These are phyloP conservation scores for Priocnemis perturbator DNA, from an alignment of 2,888 invertebrate species.

Conservation along the genomic window DNA sequence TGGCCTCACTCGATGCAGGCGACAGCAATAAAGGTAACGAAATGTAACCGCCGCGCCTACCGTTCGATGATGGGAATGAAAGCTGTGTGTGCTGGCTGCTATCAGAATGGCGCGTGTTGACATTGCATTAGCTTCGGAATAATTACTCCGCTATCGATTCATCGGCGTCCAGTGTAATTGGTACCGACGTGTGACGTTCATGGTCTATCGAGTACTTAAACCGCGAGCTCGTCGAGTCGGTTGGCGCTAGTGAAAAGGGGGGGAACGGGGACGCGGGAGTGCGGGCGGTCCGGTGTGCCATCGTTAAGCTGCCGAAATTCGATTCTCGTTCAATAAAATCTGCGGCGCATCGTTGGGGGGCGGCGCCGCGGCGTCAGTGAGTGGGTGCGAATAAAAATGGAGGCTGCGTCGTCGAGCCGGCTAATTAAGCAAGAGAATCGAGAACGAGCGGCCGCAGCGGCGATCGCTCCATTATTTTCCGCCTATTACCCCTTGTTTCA, in stretches of 20 bases:
- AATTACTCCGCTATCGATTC: conserved; percentile 62
- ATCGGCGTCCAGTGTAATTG: conserved; percentile 55
- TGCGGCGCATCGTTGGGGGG: neutral
- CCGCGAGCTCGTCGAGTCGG: conserved; percentile 12
- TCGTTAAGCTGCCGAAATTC: conserved; percentile 22
- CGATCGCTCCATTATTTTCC: conserved; percentile 2
- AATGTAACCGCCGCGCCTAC: conserved; percentile 25
- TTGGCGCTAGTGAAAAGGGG: neutral
- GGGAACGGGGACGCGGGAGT: too few species aligned
- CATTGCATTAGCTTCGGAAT: conserved; percentile 59
- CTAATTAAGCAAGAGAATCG: conserved; percentile 34
- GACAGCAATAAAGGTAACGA: conserved; percentile 38
- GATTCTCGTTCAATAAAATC: conserved; percentile 27
- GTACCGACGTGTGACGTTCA: conserved; percentile 38
- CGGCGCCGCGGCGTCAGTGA: neutral
- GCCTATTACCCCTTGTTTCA: conserved; percentile 21
- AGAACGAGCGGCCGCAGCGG: conserved; percentile 21
- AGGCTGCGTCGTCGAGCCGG: conserved; percentile 21
- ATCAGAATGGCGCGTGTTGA: conserved; percentile 48
- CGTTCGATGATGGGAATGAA: conserved; percentile 38
- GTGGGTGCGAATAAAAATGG: conserved; percentile 22
- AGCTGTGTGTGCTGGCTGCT: conserved; percentile 30
- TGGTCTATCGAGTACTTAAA: conserved; percentile 49
- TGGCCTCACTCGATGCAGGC: too few species aligned
- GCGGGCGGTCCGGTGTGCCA: too few species aligned